Base-by-base conservation (phyloP, 2,888 invertebrate genomes). In the Lycaena phlaeas region DNA sequence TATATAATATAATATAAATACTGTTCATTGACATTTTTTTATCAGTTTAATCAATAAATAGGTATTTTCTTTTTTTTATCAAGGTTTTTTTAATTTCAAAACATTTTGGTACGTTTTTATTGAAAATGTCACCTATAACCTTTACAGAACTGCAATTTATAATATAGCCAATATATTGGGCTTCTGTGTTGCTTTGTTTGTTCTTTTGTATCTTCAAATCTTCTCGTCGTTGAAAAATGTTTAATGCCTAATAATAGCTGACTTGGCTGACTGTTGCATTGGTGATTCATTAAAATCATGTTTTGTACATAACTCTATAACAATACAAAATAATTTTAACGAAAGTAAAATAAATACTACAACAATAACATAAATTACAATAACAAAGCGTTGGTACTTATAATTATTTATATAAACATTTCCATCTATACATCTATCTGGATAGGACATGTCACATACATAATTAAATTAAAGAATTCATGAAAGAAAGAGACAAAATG, bases 181-280 rank as follows among this genome's bases (percentile, higher is more conserved):
- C 42, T 40, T 53, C 60, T 64, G 52, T 75, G 75, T 75, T 69
- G 82, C 81, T 81, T 81, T 79, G 50, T 71, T 61, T 76, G 75
- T 78, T 63, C 61, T 68, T 56, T 55, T 67, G 59, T 69, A 60
- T 64, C 63, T 69, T 59, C 68, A 59, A 66, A 50, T 36, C 46
- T 44, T 43, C 60, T 53, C 71, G 57, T 70, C 61, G 60, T 52
- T 62, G 46, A 57, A 51, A 52, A 61, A 57, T 64, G 60, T 53
- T 42, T 41, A 40, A 15, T 41, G 14, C 46, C 42, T 40, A 42
- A 28, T 31, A 30, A 43, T 41, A 48, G 36, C 43, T 41, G 42
- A 43, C 34, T 40, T 22, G 22, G 14, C 22, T 29, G 34, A 22
- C 36, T 22, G 26, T 43, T 43, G 36, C 37, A 41, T 41, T 41